Evolutionary conservation across 92 coral and sea anemone genomes (phyloP), one percentile per base, ranked within the genome.

Genomic region (Parazoanthus atlanticus): DNA sequence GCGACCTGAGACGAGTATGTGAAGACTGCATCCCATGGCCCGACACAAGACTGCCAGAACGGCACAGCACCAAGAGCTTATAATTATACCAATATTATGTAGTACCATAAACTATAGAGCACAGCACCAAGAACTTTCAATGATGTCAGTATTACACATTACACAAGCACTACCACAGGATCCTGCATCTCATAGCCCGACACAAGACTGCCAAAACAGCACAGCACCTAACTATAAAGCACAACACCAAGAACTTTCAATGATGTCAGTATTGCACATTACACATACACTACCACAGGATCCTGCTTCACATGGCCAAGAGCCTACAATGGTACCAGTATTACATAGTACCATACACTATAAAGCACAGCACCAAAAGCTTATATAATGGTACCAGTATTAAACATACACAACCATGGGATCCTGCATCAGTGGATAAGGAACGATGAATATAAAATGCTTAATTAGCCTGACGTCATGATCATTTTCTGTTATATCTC

Each of bases 1-100:
- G 97, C 82, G 97, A 94, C 92, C 91, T 93, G 84, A 92, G 95
- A 71, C 86, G 54, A 47, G 94, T 89, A 72, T 94, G 97, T 76
- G 86, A 89, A 76, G 94, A 93, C 80, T 89, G 85, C 30, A 91
- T 86, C 88, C 94, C 90, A 92, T 91, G 95, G 95, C 97, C 97
- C 34, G 90, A 64, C 17, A 88, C 91, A 2, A 94, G 85, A 82
- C 89, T 88, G 43, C 91, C 90, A 41, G 29, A 49, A 33, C 73
- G 12, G 17, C 71, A 80, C 29, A 58, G 21, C 73, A 80, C 71
- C 71, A 80, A 54, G 73, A 58, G 32, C 31, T 19, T 33, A n/a
- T 52, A 10, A 28, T 61, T 52, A 75, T 25, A 21, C 8, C 25
- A 49, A 16, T 12, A 43, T 43, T 43, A 43, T 6, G 11, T 6